Evolutionary conservation across 2,888 invertebrate genomes (phyloP).

Genomic region (Hemistola chrysoprasaria): DNA sequence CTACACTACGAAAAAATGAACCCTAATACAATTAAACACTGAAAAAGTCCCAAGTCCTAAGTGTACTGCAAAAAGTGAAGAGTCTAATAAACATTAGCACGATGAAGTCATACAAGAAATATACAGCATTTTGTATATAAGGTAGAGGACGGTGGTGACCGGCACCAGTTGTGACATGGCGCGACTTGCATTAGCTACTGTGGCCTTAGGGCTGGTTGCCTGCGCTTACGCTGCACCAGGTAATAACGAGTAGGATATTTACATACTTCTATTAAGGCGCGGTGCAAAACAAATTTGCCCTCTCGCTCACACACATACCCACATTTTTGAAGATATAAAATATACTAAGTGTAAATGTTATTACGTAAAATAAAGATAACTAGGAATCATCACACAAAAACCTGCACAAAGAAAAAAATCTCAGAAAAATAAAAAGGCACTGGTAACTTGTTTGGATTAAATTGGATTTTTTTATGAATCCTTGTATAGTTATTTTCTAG

Average conservation of each 20-base stretch:
- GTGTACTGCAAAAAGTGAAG: conserved; percentile 54
- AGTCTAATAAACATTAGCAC: conserved; percentile 48
- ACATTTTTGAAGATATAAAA: too few species aligned
- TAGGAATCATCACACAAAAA: too few species aligned
- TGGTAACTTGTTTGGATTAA: too few species aligned
- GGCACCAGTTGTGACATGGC: conserved; percentile 55
- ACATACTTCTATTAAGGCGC: too few species aligned
- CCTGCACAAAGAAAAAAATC: too few species aligned
- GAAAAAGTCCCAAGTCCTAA: conserved; percentile 36
- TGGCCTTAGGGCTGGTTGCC: conserved; percentile 60
- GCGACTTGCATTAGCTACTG: conserved; percentile 52
- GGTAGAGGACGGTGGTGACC: conserved; percentile 19
- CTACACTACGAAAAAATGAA: conserved; percentile 21
- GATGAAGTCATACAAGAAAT: conserved; percentile 44
- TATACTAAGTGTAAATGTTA: too few species aligned
- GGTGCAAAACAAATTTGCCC: too few species aligned
- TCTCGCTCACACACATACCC: too few species aligned
- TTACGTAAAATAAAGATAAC: too few species aligned
- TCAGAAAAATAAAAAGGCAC: too few species aligned
- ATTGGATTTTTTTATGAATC: too few species aligned
- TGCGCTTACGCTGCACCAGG: conserved; percentile 62
- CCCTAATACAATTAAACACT: conserved; percentile 33
- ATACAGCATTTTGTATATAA: conserved; percentile 50
- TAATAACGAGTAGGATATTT: conserved; percentile 30
- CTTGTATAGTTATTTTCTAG: too few species aligned